A percentile compares a stretch with the other conserved stretches of the same genome.
Evolutionary conservation across 2,113 vertebrate genomes (phyloP).

Genomic region (Eublepharis macularius): DNA sequence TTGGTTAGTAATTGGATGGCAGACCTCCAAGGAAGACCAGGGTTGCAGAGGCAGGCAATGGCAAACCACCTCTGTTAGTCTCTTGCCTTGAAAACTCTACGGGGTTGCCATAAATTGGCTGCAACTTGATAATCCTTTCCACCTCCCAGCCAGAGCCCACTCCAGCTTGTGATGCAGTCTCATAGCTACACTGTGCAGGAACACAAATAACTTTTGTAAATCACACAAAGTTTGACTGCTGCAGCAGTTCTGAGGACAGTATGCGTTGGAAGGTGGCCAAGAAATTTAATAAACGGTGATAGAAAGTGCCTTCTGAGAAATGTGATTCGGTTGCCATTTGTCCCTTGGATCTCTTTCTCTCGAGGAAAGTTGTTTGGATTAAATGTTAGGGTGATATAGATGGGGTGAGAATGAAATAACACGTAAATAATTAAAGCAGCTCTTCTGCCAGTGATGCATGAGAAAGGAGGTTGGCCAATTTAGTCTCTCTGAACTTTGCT

Average conservation of each 20-base stretch:
- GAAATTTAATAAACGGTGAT: not conserved
- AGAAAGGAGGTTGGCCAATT: slow-evolving; percentile 24
- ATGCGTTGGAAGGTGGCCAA: not conserved
- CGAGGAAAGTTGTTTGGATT: not conserved
- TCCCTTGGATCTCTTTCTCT: not conserved
- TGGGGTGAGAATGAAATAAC: not conserved
- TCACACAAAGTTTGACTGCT: not conserved
- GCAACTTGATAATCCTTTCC: too few species aligned
- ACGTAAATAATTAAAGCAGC: not conserved
- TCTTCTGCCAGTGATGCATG: not conserved
- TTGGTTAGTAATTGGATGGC: too few species aligned
- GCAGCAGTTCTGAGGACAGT: not conserved
- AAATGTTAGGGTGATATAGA: not conserved
- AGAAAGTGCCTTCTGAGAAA: not conserved
- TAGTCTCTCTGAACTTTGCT: slow-evolving; percentile 37
- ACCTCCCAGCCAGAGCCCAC: accelerated
- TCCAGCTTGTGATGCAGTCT: not conserved
- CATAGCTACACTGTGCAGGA: not conserved
- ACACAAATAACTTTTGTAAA: not conserved
- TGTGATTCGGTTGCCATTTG: not conserved
- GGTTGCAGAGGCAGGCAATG: too few species aligned
- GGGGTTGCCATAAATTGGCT: too few species aligned
- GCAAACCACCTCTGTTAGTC: too few species aligned
- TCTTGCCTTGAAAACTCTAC: too few species aligned
- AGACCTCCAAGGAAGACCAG: too few species aligned